A percentile compares a stretch with the other conserved stretches of the same genome.
Evolutionary conservation across 92 coral and sea anemone genomes (phyloP).

Genomic region (Epizoanthus fatuus): DNA sequence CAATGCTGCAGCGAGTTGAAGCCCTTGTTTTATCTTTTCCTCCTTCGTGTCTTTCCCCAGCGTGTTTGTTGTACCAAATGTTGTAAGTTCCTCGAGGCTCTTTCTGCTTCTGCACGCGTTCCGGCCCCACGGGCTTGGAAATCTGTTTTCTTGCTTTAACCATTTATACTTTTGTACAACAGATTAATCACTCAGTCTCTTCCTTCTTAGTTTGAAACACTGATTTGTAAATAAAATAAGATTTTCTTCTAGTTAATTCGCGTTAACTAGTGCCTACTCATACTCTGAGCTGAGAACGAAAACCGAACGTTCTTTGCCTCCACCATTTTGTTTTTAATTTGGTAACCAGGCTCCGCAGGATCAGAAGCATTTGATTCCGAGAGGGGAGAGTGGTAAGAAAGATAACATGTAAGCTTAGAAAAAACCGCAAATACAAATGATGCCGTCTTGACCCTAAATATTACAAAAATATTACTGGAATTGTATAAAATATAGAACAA

Average conservation of each 20-base stretch:
- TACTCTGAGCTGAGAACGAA: not conserved
- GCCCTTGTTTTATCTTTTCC: slow-evolving; percentile 66
- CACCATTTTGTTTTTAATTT: not conserved
- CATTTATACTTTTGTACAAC: slow-evolving; percentile 29
- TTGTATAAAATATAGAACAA: too few species aligned
- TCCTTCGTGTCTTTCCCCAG: slow-evolving; percentile 77
- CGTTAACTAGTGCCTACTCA: not conserved
- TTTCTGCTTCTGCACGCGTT: slow-evolving; percentile 56
- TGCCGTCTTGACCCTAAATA: too few species aligned
- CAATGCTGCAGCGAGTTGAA: slow-evolving; percentile 72
- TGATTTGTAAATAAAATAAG: too few species aligned
- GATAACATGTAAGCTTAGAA: not conserved
- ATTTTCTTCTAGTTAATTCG: not conserved
- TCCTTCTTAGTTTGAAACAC: too few species aligned
- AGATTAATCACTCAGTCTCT: not conserved
- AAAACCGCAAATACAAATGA: too few species aligned
- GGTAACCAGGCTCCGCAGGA: slow-evolving; percentile 24
- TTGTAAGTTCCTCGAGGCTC: slow-evolving; percentile 75
- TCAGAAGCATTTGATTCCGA: not conserved
- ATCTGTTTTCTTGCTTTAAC: slow-evolving; percentile 89
- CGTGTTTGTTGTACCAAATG: slow-evolving; percentile 89
- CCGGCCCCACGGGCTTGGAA: slow-evolving; percentile 84
- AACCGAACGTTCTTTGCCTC: not conserved
- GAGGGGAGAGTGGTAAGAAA: not conserved
- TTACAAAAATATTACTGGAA: too few species aligned